Evolutionary conservation across 35 echinoderm and acorn worm species (phyloP), one percentile per base, ranked within the genome.

Genomic region (Strongylocentrotus purpuratus): DNA sequence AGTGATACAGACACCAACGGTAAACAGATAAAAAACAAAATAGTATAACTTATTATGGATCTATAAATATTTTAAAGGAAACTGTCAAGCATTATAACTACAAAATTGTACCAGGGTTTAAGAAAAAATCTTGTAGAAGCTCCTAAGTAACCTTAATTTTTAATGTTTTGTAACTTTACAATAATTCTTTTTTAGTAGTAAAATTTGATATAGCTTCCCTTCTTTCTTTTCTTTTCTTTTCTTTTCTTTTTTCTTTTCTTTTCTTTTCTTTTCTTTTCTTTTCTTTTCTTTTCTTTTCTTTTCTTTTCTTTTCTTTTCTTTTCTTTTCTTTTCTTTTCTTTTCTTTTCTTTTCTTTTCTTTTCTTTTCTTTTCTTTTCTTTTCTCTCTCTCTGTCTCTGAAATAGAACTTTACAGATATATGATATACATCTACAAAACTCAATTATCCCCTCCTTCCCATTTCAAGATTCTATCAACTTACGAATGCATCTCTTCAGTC

Each of bases 401-500:
- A 20, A 20, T 28, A 25, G 5, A 20, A 70, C 61, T 70, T 70
- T 4, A 70, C 52, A 11, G 25, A 70, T 25, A 70, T 7, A 70
- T 70, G 17, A 9, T 41, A 41, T 3, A 50, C 48, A 50, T 50
- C 1, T 10, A 50, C 1, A 1, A 50, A 50, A 55, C 50, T 55
- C 10, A 2, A 55, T 10, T 14, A 55, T 55, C 50, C 15, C 50
- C 15, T 55, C 0, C 8, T 10, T 55, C 50, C 9, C 7, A 5
- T 12, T 12, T 10, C 18, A 78, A 32, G n/a, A 35, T 89, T 58
- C 41, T 93, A 5, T 46, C 17, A 93, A 93, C 91, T 93, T 93
- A 93, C 91, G 91, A 50, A 93, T 58, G 46, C 91, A 93, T 93
- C 48, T 33, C 91, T 14, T 47, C 46, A 93, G 91, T 31, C 91